Evolutionary conservation across 2,113 vertebrate species (phyloP).

Genomic region (Beaufortia kweichowensis): DNA sequence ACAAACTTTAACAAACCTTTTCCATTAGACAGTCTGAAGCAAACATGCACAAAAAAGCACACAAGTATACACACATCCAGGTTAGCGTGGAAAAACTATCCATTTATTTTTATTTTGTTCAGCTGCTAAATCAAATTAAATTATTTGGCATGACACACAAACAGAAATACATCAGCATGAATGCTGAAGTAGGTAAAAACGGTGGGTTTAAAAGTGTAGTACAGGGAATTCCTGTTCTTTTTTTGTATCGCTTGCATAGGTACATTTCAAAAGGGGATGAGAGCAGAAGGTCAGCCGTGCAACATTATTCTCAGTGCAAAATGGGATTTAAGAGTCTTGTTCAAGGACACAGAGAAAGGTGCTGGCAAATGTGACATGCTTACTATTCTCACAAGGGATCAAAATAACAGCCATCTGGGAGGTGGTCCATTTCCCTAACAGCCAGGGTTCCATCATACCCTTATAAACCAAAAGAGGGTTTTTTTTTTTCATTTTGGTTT

Average conservation of each 20-base stretch:
- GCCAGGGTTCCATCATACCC: constrained; percentile 16
- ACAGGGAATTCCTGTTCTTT: constrained; percentile 11
- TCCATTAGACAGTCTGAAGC: constrained; percentile 45
- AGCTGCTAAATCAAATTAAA: not conserved
- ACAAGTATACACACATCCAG: constrained; percentile 18
- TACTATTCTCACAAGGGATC: constrained; percentile 22
- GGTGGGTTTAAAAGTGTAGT: not conserved
- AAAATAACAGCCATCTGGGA: constrained; percentile 32
- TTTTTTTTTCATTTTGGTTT: not conserved
- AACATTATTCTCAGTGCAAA: constrained; percentile 34
- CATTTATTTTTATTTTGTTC: not conserved
- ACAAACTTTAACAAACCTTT: constrained; percentile 48
- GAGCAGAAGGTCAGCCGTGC: constrained; percentile 16
- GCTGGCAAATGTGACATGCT: not conserved
- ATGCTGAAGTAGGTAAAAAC: not conserved
- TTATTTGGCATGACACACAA: not conserved
- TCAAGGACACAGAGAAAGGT: constrained; percentile 31
- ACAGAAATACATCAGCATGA: not conserved
- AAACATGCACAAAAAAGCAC: constrained; percentile 7
- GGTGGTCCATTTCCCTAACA: constrained; percentile 40
- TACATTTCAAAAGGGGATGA: constrained; percentile 1
- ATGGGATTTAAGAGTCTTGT: constrained; percentile 22
- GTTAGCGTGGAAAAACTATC: not conserved
- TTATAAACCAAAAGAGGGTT: not conserved
- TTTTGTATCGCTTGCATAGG: not conserved